Conservation (phyloP, 2,113 vertebrate species). For the Chaetodon auriga region DNA sequence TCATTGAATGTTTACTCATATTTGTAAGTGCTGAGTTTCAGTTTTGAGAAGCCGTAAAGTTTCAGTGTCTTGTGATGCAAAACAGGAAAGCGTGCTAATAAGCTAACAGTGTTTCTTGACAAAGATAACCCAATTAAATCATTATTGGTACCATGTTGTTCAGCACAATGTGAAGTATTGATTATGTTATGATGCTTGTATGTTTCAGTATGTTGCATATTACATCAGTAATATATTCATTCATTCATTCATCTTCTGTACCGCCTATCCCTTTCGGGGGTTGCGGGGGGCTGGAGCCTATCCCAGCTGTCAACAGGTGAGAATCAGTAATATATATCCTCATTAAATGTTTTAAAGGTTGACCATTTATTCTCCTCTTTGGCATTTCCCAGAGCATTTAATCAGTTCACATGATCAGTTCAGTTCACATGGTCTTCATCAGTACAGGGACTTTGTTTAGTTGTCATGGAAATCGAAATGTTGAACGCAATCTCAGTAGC, state of each 20-base stretch:
- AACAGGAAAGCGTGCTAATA: neutral
- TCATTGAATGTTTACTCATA: too few relatives aligned
- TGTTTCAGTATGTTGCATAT: neutral
- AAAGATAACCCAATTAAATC: neutral
- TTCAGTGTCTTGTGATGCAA: neutral
- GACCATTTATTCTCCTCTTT: too few relatives aligned
- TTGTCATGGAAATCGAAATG: neutral
- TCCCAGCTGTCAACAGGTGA: too few relatives aligned
- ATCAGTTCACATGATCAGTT: neutral
- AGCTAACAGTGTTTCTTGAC: neutral
- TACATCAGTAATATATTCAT: neutral
- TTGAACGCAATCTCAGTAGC: neutral
- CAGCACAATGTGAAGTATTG: neutral
- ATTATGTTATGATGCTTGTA: neutral
- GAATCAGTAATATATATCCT: too few relatives aligned
- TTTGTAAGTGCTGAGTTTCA: neutral
- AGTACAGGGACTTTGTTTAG: too few relatives aligned
- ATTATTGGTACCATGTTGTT: neutral
- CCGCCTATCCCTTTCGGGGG: too few relatives aligned
- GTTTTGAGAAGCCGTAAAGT: neutral
- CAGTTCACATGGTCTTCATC: too few relatives aligned
- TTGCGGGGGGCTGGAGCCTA: too few relatives aligned
- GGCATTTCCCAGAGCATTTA: neutral
- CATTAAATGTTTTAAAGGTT: neutral
- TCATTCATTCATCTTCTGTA: too few relatives aligned